Percentiles rank a stretch among this genome's conserved stretches.
phyloP scores from a whole-genome alignment of 2,113 vertebrate species.

The Hypanus sabinus region DNA sequence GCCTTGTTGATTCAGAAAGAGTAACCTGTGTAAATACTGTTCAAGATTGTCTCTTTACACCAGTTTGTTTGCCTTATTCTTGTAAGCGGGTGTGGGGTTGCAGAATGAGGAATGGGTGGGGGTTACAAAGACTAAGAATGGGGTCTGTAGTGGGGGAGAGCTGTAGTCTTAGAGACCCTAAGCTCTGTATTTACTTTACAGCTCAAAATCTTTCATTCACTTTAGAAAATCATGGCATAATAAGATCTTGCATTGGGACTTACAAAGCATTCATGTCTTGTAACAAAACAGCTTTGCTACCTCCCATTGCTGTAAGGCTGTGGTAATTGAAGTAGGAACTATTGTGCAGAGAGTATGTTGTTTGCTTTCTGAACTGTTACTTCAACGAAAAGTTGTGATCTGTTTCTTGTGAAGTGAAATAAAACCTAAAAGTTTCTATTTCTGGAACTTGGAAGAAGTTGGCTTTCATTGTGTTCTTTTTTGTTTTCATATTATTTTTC shows the following conservation, averaged over 20 bases:
- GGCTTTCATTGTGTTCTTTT: too few species aligned
- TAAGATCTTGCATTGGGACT: constrained; percentile 11
- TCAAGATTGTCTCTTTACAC: constrained; percentile 9
- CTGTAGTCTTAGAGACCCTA: too few species aligned
- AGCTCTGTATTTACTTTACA: neutral
- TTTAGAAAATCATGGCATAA: neutral
- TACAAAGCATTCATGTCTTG: constrained; percentile 11
- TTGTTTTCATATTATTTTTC: constrained; percentile 14
- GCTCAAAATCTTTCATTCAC: constrained; percentile 10
- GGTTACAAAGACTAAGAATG: too few species aligned
- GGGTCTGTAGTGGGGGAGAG: neutral
- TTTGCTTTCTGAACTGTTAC: constrained; percentile 37
- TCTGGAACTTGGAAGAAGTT: neutral
- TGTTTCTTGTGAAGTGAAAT: neutral
- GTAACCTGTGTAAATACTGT: constrained; percentile 48
- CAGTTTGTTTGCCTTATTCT: neutral
- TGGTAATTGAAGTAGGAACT: constrained; percentile 1
- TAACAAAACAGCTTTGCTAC: constrained; percentile 13
- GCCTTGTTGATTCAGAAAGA: constrained; percentile 55
- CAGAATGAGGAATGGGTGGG: neutral
- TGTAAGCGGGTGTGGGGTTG: neutral
- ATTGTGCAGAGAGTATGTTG: neutral
- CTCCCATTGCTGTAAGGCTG: neutral
- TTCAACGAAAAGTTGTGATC: neutral
- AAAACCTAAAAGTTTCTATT: constrained; percentile 22